Evolutionary conservation across 2,113 vertebrate genomes (phyloP).

Genomic region (Meleagris gallopavo): DNA sequence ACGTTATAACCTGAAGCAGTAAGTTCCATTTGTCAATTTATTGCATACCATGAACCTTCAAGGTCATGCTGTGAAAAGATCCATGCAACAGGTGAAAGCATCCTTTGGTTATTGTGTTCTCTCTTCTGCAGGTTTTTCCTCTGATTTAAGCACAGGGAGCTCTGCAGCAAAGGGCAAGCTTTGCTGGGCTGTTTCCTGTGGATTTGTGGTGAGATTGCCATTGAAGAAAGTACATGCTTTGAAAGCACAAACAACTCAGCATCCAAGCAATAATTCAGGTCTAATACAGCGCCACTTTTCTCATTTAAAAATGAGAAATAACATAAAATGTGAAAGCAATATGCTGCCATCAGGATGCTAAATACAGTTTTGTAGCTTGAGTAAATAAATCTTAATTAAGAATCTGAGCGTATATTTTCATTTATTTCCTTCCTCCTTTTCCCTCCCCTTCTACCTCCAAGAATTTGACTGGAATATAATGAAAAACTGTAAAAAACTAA

Average conservation of each 20-base stretch:
- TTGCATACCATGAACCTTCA: neutral
- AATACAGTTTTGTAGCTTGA: constrained; percentile 55
- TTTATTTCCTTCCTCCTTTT: constrained; percentile 34
- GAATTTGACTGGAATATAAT: neutral
- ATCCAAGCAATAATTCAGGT: constrained; percentile 13
- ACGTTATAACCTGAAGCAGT: neutral
- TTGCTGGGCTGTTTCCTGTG: neutral
- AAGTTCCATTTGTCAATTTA: neutral
- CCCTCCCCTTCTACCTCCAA: neutral
- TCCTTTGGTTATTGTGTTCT: neutral
- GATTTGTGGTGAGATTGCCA: neutral
- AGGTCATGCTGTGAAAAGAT: neutral
- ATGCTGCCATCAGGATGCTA: constrained; percentile 60
- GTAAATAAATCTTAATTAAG: constrained; percentile 60
- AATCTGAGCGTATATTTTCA: constrained; percentile 10
- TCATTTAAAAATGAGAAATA: constrained; percentile 53
- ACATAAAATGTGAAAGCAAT: constrained; percentile 49
- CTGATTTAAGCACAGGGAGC: neutral
- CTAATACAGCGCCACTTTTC: constrained; percentile 23
- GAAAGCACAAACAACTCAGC: neutral
- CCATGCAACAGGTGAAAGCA: neutral
- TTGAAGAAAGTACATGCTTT: neutral
- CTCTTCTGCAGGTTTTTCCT: neutral
- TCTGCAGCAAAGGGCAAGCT: neutral
- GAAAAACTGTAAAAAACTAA: neutral